Percentiles rank a stretch among this genome's conserved stretches.
These are phyloP conservation scores for Bradypodion pumilum DNA, from an alignment of 2,797 vertebrate species.

Conservation along the genomic window DNA sequence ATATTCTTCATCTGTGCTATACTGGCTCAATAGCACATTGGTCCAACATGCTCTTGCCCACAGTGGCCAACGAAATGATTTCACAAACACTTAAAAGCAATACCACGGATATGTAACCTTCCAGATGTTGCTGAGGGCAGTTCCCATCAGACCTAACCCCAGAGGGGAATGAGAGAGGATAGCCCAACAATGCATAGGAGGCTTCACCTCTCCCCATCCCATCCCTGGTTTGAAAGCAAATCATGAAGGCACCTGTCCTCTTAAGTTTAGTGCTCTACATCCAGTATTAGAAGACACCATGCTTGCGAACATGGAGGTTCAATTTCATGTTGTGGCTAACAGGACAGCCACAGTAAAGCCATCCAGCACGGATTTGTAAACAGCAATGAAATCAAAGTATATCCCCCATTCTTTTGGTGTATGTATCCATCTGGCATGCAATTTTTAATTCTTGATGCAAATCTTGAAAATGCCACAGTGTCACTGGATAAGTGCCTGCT, in stretches of 20 bases:
- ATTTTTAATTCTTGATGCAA: neutral
- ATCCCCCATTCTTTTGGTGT: no score
- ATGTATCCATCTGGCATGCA: neutral
- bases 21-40: neutral
- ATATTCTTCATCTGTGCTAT: neutral
- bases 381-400: conserved; percentile 19
- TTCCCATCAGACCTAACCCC: no score
- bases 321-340: neutral
- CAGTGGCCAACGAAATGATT: neutral
- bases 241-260: no score
- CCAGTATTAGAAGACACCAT: neutral
- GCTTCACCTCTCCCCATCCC: no score
- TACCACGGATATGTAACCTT: no score
- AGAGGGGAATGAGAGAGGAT: no score
- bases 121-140: no score
- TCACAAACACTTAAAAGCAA: neutral
- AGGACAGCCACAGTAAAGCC: neutral
- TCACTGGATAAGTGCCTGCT: conserved; percentile 3
- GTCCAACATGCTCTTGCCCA: neutral
- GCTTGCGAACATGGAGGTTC: neutral
- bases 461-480: conserved; percentile 44
- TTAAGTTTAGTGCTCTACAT: no score
- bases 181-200: no score
- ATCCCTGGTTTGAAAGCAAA: neutral
- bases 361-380: neutral